Evolutionary conservation across 2,113 vertebrate genomes (phyloP).

Genomic region (Polypterus senegalus): DNA sequence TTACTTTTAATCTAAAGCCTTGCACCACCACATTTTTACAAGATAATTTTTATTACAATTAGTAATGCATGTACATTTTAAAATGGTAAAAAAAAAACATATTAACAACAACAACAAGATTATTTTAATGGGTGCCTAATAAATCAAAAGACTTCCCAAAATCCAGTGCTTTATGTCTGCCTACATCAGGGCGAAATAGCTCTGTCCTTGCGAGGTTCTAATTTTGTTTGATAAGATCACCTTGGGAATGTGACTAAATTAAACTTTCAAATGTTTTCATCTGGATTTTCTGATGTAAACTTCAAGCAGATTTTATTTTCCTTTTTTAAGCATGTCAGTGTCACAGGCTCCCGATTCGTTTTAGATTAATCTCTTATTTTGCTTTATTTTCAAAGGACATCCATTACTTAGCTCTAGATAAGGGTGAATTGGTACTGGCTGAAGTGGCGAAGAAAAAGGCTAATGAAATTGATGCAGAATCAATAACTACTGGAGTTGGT

Average conservation of each 20-base stretch:
- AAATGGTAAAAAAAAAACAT: no score
- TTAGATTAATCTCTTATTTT: constrained; percentile 77
- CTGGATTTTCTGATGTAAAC: constrained; percentile 44
- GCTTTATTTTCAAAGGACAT: constrained; percentile 93
- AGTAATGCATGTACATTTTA: no score
- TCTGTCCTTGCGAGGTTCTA: constrained; percentile 5
- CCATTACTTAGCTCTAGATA: constrained; percentile 91
- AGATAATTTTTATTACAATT: no score
- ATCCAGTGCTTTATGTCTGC: no score
- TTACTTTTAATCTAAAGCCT: no score
- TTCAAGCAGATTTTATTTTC: constrained; percentile 43
- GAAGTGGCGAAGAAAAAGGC: constrained; percentile 88
- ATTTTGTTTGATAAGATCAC: constrained; percentile 13
- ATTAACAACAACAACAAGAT: no score
- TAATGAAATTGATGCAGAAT: constrained; percentile 71
- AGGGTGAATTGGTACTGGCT: constrained; percentile 87
- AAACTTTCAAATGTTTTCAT: constrained; percentile 49
- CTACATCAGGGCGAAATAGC: background rate
- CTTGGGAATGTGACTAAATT: constrained; percentile 35
- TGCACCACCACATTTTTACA: no score
- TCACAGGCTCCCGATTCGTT: constrained; percentile 69
- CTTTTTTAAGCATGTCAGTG: constrained; percentile 48
- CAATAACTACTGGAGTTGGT: constrained; percentile 59
- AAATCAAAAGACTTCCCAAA: no score
- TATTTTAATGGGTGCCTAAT: no score